Evolutionary conservation across 2,888 invertebrate species (phyloP).

Genomic region (Stenotaenia linearis): DNA sequence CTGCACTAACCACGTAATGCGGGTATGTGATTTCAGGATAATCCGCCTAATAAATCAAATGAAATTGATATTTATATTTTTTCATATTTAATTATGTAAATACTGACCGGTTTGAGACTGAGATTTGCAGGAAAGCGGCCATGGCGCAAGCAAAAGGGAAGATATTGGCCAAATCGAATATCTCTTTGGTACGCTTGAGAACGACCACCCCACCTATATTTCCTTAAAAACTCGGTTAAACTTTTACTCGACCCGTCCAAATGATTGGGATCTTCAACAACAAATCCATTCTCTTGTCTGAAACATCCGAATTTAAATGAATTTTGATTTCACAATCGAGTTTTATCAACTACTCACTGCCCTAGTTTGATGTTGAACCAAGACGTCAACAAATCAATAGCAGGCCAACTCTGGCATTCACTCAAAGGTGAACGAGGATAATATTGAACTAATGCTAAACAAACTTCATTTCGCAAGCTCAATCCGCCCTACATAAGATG

Average conservation of each 20-base stretch:
- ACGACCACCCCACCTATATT: background rate
- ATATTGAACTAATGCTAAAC: background rate
- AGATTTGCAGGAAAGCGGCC: background rate
- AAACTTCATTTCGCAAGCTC: conserved; percentile 7
- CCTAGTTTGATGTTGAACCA: conserved; percentile 29
- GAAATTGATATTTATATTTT: background rate
- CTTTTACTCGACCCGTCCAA: background rate
- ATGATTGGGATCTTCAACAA: background rate
- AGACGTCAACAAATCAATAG: background rate
- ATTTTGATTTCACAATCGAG: too few relatives aligned
- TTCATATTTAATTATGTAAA: background rate
- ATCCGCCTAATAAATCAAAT: background rate
- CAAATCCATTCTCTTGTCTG: background rate
- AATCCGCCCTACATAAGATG: background rate
- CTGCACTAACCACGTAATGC: background rate
- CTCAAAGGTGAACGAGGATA: conserved; percentile 1
- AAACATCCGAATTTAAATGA: too few relatives aligned
- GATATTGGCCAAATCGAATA: background rate
- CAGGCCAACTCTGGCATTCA: conserved; percentile 30
- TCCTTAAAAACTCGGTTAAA: background rate
- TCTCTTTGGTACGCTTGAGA: conserved; percentile 3
- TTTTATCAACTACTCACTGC: background rate
- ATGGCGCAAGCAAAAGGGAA: background rate
- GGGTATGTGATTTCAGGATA: conserved; percentile 1
- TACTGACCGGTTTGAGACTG: background rate